Conservation (phyloP, 2,797 vertebrate genomes). For the Onychomys arenicola region DNA sequence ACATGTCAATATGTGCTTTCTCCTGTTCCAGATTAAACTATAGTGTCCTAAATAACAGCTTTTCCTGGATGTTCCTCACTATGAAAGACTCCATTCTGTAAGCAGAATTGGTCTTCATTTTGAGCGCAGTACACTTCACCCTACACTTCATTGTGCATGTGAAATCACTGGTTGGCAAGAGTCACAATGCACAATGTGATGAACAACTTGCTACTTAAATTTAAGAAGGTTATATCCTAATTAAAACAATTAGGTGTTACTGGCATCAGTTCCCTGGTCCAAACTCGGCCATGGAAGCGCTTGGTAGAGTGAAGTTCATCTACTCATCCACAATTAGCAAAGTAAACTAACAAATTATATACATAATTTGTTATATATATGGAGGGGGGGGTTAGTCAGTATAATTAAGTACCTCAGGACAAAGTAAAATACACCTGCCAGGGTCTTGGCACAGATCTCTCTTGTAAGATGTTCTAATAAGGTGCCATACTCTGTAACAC, state of each 20-base stretch:
- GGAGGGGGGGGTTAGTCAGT: too few species aligned
- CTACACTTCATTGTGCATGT: background rate
- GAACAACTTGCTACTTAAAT: background rate
- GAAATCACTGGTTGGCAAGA: background rate
- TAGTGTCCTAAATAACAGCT: background rate
- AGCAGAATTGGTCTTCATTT: background rate
- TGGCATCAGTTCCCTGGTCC: background rate
- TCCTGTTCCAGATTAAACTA: too few species aligned
- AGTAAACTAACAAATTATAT: background rate
- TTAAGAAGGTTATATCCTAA: background rate
- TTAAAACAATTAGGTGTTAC: background rate
- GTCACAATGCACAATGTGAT: background rate
- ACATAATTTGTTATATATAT: too few species aligned
- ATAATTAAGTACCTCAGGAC: background rate
- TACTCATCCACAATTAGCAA: background rate
- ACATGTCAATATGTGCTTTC: too few species aligned
- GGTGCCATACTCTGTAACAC: too few species aligned
- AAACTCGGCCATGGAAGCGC: too few species aligned
- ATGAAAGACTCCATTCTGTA: background rate
- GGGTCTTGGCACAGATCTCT: background rate
- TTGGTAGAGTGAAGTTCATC: background rate
- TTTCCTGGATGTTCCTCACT: background rate
- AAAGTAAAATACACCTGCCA: too few species aligned
- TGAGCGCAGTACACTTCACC: too few species aligned
- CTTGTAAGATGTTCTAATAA: background rate